Conservation (phyloP, 2,797 vertebrate genomes). For the Scomberomorus guttatus region DNA sequence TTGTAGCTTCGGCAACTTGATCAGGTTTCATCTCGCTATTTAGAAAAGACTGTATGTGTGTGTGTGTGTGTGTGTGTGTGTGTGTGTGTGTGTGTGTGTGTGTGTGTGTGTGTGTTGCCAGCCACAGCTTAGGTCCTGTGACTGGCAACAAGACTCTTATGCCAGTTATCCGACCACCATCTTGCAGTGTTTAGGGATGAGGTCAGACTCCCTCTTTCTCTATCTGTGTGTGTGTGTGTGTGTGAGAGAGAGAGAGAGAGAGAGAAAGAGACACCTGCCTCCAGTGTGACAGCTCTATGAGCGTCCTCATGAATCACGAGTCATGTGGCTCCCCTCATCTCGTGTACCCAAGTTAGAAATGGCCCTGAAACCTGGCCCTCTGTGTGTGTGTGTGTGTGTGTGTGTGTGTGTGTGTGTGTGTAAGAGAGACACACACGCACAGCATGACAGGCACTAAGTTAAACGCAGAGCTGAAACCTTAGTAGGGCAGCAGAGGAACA, state of each 20-base stretch:
- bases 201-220: constrained; percentile 92
- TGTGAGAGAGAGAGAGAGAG: constrained; percentile 34
- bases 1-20: constrained; percentile 54
- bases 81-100: constrained; percentile 18
- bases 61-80: constrained; percentile 19
- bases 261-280: constrained; percentile 90
- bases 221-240: constrained; percentile 26
- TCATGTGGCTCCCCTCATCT: constrained; percentile 91
- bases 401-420: background rate
- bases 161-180: constrained; percentile 82
- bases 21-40: constrained; percentile 62
- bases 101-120: constrained; percentile 22
- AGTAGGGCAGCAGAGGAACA: constrained; percentile 91
- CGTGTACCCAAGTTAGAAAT: constrained; percentile 80
- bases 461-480: constrained; percentile 92
- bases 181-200: constrained; percentile 91
- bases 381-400: constrained; percentile 22
- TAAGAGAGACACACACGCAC: background rate
- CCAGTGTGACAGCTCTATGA: constrained; percentile 96
- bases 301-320: constrained; percentile 96
- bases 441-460: constrained; percentile 88
- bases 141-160: constrained; percentile 80
- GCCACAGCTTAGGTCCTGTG: constrained; percentile 84
- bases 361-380: constrained; percentile 60
- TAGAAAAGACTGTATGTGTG: constrained; percentile 83